Conservation (phyloP, 2,888 invertebrate genomes). For the Drosophila paramelanica region DNA sequence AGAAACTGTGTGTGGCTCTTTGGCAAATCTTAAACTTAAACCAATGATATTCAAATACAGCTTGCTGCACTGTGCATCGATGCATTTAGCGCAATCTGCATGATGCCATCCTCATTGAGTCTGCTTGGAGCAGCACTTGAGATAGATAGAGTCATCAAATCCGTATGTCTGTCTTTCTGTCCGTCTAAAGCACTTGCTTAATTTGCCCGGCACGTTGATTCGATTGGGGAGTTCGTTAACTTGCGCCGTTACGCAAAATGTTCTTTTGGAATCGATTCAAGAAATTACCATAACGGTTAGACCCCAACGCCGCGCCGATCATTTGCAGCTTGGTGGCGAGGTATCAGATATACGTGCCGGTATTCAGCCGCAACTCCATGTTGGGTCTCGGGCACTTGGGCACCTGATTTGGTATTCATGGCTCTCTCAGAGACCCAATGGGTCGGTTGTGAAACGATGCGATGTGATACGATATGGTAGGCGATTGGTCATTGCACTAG, state of each 20-base stretch:
- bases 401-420: constrained; percentile 56
- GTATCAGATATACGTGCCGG: constrained; percentile 56
- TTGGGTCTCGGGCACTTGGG: constrained; percentile 23
- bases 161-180: neutral
- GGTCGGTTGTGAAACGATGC: constrained; percentile 53
- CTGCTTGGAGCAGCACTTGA: constrained; percentile 9
- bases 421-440: constrained; percentile 20
- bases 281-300: constrained; percentile 76
- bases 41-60: neutral
- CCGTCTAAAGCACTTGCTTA: constrained; percentile 40
- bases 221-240: constrained; percentile 65
- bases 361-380: constrained; percentile 53
- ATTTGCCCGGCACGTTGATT: constrained; percentile 65
- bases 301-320: constrained; percentile 34
- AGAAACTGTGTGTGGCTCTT: neutral
- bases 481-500: constrained; percentile 71
- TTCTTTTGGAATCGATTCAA: constrained; percentile 74
- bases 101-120: constrained; percentile 31
- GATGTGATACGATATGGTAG: constrained; percentile 33
- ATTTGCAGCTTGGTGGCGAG: constrained; percentile 10
- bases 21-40: neutral
- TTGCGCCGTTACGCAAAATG: constrained; percentile 73
- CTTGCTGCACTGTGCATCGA: constrained; percentile 27
- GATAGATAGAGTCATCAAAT: constrained; percentile 58
- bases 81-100: constrained; percentile 56